Evolutionary conservation across 2,797 vertebrate species (phyloP).

Genomic region (Hybognathus amarus): DNA sequence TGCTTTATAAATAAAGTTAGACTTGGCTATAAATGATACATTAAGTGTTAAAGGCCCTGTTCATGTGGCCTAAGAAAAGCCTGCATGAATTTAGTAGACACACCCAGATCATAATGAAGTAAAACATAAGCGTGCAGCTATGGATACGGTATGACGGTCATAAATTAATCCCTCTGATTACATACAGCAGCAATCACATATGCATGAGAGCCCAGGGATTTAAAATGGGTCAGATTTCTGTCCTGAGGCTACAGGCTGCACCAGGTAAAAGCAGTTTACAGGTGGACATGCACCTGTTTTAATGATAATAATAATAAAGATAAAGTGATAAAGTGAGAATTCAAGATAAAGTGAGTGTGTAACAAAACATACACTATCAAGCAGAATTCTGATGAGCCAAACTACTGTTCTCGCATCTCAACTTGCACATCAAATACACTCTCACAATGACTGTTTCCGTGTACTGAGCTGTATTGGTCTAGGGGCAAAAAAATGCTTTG

Average conservation of each 20-base stretch:
- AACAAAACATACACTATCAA: not conserved
- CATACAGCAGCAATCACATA: constrained; percentile 58
- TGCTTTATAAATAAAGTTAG: not conserved
- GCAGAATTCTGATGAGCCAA: constrained; percentile 1
- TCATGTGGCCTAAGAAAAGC: not conserved
- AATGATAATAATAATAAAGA: not conserved
- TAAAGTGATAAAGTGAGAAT: not conserved
- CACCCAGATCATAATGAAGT: constrained; percentile 57
- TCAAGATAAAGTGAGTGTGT: not conserved
- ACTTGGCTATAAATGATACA: not conserved
- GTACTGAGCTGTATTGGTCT: constrained; percentile 12
- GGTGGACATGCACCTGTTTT: not conserved
- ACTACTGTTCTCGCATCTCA: not conserved
- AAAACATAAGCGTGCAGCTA: constrained; percentile 45
- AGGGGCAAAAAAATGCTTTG: not conserved
- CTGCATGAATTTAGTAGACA: constrained; percentile 15
- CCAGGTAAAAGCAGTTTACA: constrained; percentile 18
- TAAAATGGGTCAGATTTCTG: constrained; percentile 65
- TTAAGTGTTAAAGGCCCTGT: not conserved
- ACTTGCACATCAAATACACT: not conserved
- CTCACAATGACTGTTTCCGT: not conserved
- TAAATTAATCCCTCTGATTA: constrained; percentile 69
- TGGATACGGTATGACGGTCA: constrained; percentile 64
- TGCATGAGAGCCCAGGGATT: constrained; percentile 56
- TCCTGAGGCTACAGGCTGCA: constrained; percentile 44